A percentile compares a stretch with the other conserved stretches of the same genome.
Evolutionary conservation across 2,113 vertebrate genomes (phyloP).

Genomic region (Barbus barbus): DNA sequence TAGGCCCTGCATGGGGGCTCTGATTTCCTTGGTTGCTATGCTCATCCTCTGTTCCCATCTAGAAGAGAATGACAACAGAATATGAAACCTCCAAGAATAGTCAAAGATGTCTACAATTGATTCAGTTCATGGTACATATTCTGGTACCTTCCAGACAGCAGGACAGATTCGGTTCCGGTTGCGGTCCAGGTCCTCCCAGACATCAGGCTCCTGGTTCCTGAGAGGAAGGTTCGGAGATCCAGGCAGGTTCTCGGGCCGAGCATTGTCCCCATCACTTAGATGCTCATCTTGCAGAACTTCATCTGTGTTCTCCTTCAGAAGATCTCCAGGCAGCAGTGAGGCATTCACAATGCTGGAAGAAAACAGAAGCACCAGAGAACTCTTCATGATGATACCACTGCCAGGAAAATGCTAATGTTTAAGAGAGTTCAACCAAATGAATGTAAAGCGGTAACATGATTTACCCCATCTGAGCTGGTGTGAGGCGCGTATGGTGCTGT

Average conservation of each 20-base stretch:
- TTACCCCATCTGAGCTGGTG: conserved; percentile 93
- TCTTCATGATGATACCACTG: background rate
- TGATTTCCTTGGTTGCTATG: conserved; percentile 86
- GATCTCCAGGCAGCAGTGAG: conserved; percentile 93
- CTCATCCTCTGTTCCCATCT: conserved; percentile 89
- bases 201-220: conserved; percentile 88
- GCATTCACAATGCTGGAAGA: conserved; percentile 91
- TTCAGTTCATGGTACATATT: background rate
- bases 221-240: conserved; percentile 81
- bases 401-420: background rate
- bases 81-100: background rate
- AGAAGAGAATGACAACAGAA: conserved; percentile 18
- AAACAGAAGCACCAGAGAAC: background rate
- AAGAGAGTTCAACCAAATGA: background rate
- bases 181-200: conserved; percentile 96
- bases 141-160: conserved; percentile 82
- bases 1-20: conserved; percentile 80
- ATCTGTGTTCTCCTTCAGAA: conserved; percentile 94
- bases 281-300: conserved; percentile 97
- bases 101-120: background rate
- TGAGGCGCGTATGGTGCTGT: conserved; percentile 93
- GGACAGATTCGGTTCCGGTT: conserved; percentile 90
- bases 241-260: conserved; percentile 80
- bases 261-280: conserved; percentile 92
- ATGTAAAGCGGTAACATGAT: conserved; percentile 35